Base-by-base conservation (phyloP, 2,888 invertebrate species). In the Phengaris alcon region DNA sequence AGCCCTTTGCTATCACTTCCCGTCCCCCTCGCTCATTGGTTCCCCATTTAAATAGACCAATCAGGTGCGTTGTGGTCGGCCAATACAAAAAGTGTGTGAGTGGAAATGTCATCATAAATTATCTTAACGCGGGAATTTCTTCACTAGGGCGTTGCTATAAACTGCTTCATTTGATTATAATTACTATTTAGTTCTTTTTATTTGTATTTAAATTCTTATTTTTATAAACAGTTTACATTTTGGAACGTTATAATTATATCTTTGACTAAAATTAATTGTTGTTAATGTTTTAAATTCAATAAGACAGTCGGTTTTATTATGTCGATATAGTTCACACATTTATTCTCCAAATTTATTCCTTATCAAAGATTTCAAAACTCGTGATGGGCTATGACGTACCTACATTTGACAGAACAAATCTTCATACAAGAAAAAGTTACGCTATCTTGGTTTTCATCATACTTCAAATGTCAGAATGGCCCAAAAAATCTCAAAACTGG, bases 91-190 rank as follows among this genome's bases (percentile, higher is more conserved):
- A 87, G 88, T 88, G 87, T 87, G 86, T 86, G 87, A 88, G 88
- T 87, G 87, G 88, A 90, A 89, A 87, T 91, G 90, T 90, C 90
- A 90, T 90, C 87, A 87, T 88, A 86, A 88, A 88, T 91, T 90
- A 89, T 88, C 87, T 88, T 89, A 55, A 75, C 55, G 22, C 55
- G 75, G 74, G 3, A 51, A 22, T 70, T 70, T 51, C 48, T 70
- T 51, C 9, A 3, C 5, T 51, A 70, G 70, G 51, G 70, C 70
- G 70, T 48, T 70, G 12, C 51, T 48, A 35, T 6, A 0, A 44
- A 64, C 35, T 22, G 70, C 70, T 51, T 51, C 5, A 51, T 70
- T 51, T 22, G 35, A 48, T 51, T 70, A 12, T 44, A 44, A 52
- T 35, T 35, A 52, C 52, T 70, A 68, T 46, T 46, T 46, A 2